These are phyloP conservation scores for Sinella curviseta DNA, from an alignment of 1,140 invertebrate species.

Conservation along the genomic window DNA sequence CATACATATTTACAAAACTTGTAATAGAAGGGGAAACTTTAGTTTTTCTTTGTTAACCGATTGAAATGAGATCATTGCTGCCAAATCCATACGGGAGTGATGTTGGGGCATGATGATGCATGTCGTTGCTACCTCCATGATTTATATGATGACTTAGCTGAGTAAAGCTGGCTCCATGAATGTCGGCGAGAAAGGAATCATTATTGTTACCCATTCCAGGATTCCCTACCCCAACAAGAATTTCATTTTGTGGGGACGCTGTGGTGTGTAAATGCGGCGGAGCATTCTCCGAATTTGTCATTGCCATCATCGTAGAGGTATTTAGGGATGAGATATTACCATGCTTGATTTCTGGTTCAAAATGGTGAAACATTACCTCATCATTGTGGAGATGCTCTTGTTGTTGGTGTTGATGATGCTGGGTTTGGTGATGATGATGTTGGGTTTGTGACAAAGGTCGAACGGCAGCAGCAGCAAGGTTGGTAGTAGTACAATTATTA, in stretches of 20 bases:
- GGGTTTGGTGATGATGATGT: neutral
- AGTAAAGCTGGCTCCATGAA: neutral
- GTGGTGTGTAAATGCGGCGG: neutral
- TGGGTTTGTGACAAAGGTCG: constrained; percentile 19
- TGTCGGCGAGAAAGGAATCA: neutral
- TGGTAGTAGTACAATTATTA: neutral
- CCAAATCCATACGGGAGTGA: neutral
- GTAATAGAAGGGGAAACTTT: neutral
- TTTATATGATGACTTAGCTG: neutral
- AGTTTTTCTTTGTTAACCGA: constrained; percentile 57
- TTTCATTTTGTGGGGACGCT: neutral
- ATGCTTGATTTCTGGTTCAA: neutral
- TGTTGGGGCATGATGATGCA: neutral
- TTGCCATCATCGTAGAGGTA: neutral
- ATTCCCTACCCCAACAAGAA: constrained; percentile 41
- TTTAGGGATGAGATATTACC: neutral
- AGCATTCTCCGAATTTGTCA: constrained; percentile 16
- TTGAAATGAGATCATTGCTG: neutral
- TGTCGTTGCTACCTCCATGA: neutral
- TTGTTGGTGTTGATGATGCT: neutral
- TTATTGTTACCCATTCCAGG: neutral
- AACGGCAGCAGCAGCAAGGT: neutral
- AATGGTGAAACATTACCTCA: neutral
- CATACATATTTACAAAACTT: neutral
- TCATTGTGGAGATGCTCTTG: neutral